A percentile compares a stretch with the other conserved stretches of the same genome.
Evolutionary conservation across 2,797 vertebrate genomes (phyloP).

Genomic region (Notamacropus eugenii): DNA sequence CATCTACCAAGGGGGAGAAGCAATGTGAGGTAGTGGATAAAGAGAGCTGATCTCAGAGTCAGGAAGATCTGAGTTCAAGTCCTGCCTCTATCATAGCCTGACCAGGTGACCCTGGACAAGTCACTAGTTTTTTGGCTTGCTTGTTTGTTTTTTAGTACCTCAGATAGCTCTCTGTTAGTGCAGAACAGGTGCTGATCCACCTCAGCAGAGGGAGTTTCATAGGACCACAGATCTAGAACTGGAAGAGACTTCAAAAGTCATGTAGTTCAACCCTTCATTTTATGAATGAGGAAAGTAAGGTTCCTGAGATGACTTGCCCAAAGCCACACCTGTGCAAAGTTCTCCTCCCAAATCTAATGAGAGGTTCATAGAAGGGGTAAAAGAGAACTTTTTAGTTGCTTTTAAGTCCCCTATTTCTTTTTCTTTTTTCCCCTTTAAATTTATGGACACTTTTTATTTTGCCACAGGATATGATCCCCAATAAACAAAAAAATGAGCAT

Average conservation of each 20-base stretch:
- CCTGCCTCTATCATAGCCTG: not conserved
- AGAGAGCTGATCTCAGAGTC: not conserved
- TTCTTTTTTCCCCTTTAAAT: not conserved
- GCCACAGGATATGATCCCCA: not conserved
- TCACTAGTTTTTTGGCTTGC: not conserved
- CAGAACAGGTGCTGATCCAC: not conserved
- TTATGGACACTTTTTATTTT: not conserved
- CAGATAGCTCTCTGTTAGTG: not conserved
- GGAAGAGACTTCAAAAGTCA: not conserved
- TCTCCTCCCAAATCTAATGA: not conserved
- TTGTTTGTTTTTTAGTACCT: not conserved
- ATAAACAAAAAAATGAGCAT: not conserved
- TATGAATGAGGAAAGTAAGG: not conserved
- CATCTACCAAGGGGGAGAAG: not conserved
- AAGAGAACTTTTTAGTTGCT: not conserved
- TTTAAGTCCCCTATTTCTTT: not conserved
- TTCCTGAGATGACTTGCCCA: not conserved
- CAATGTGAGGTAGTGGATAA: not conserved
- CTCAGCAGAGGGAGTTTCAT: not conserved
- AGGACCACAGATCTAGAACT: not conserved
- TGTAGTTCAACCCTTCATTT: not conserved
- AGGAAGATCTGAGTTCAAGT: not conserved
- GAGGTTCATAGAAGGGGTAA: not conserved
- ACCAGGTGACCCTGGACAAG: not conserved
- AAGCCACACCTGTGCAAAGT: not conserved